Evolutionary conservation across 2,888 invertebrate genomes (phyloP).

Genomic region (Nesidiocoris tenuis): DNA sequence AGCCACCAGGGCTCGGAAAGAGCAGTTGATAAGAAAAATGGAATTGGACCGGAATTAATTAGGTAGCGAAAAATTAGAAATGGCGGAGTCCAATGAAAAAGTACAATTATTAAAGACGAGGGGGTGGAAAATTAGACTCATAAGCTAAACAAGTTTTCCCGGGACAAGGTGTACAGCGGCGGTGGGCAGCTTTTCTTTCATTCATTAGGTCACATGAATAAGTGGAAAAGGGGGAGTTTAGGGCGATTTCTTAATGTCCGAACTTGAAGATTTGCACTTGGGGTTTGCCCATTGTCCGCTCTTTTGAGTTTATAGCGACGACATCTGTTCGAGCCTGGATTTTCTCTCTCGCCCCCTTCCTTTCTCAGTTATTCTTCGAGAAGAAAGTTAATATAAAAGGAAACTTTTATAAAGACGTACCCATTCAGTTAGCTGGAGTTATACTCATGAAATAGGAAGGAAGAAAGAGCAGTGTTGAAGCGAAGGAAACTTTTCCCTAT

Average conservation of each 20-base stretch:
- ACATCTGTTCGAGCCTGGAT: conserved; percentile 1
- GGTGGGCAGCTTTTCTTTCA: background rate
- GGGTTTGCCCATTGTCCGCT: conserved; percentile 9
- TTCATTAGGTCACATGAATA: background rate
- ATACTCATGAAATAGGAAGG: background rate
- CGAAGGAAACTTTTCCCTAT: background rate
- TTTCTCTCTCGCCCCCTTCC: background rate
- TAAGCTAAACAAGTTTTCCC: background rate
- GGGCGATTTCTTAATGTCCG: conserved; percentile 17
- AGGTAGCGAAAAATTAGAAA: no score
- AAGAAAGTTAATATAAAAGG: conserved; percentile 20
- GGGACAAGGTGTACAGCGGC: background rate
- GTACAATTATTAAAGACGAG: background rate
- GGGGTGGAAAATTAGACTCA: background rate
- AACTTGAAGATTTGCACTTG: conserved; percentile 1
- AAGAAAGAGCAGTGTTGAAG: background rate
- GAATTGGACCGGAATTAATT: no score
- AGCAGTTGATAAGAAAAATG: no score
- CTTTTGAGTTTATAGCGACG: conserved; percentile 5
- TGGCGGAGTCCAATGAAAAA: background rate
- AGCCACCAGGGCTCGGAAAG: no score
- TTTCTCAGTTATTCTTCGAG: background rate
- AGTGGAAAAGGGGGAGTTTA: background rate
- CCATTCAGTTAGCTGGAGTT: background rate
- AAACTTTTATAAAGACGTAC: conserved; percentile 15